These are phyloP conservation scores for Pogoniulus pusillus DNA, from an alignment of 2,797 vertebrate genomes.

Conservation along the genomic window DNA sequence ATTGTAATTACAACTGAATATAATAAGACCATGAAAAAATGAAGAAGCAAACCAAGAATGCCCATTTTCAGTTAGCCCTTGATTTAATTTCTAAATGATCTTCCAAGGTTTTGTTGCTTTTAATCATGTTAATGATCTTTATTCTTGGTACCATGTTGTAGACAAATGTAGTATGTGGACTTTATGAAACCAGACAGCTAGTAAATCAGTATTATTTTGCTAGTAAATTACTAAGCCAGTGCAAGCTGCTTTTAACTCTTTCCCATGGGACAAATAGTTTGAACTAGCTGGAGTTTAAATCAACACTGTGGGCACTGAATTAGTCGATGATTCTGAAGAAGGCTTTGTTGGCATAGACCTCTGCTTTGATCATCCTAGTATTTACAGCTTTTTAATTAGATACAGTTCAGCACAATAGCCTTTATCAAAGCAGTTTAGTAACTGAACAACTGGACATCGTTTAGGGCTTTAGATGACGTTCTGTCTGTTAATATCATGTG, in stretches of 20 bases:
- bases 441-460: slow-evolving; percentile 60
- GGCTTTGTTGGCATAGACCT: slow-evolving; percentile 62
- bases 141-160: slow-evolving; percentile 41
- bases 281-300: slow-evolving; percentile 69
- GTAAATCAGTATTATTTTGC: slow-evolving; percentile 75
- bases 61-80: slow-evolving; percentile 34
- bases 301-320: slow-evolving; percentile 63
- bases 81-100: slow-evolving; percentile 36
- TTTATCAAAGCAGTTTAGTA: slow-evolving; percentile 60
- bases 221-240: slow-evolving; percentile 65
- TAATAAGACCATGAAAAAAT: not conserved
- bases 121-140: slow-evolving; percentile 39
- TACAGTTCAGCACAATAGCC: slow-evolving; percentile 61
- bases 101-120: slow-evolving; percentile 47
- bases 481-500: slow-evolving; percentile 42
- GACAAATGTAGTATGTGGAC: slow-evolving; percentile 53
- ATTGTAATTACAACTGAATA: not conserved
- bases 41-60: not conserved
- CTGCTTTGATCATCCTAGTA: slow-evolving; percentile 67
- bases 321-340: slow-evolving; percentile 62
- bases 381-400: slow-evolving; percentile 68
- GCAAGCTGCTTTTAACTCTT: slow-evolving; percentile 72
- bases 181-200: slow-evolving; percentile 73
- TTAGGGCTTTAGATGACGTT: slow-evolving; percentile 48
- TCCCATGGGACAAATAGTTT: slow-evolving; percentile 72